phyloP scores from a whole-genome alignment of 2,888 invertebrate species.

The Oasisia sp. region DNA sequence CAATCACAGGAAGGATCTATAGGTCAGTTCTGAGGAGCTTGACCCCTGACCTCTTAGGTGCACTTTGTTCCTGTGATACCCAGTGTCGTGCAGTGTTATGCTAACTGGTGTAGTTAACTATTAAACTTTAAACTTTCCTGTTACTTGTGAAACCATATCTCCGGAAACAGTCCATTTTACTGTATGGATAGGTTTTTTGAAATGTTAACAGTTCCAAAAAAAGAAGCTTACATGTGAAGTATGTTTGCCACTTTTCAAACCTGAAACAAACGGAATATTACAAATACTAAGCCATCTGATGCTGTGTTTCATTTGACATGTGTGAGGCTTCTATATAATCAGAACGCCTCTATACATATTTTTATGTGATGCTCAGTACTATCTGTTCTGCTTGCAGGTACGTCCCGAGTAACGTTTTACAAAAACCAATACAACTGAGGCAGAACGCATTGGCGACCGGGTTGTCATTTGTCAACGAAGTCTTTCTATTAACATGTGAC shows the following conservation, averaged over 20 bases:
- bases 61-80: too few species aligned
- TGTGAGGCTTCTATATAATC: neutral
- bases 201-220: too few species aligned
- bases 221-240: too few species aligned
- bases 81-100: too few species aligned
- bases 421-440: neutral
- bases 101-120: too few species aligned
- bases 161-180: too few species aligned
- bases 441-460: neutral
- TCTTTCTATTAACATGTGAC: neutral
- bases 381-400: neutral
- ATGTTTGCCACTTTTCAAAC: neutral
- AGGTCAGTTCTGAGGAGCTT: too few species aligned
- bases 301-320: neutral
- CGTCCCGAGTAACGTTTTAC: constrained; percentile 9
- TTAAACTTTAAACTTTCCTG: too few species aligned
- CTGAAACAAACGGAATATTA: neutral
- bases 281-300: neutral
- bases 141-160: too few species aligned
- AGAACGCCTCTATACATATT: neutral
- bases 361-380: neutral
- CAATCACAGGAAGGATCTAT: too few species aligned
- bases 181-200: too few species aligned
- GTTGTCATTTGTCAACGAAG: neutral
- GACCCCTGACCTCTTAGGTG: too few species aligned